Evolutionary conservation across 2,888 invertebrate genomes (phyloP).

Genomic region (Drosophila mulleri): DNA sequence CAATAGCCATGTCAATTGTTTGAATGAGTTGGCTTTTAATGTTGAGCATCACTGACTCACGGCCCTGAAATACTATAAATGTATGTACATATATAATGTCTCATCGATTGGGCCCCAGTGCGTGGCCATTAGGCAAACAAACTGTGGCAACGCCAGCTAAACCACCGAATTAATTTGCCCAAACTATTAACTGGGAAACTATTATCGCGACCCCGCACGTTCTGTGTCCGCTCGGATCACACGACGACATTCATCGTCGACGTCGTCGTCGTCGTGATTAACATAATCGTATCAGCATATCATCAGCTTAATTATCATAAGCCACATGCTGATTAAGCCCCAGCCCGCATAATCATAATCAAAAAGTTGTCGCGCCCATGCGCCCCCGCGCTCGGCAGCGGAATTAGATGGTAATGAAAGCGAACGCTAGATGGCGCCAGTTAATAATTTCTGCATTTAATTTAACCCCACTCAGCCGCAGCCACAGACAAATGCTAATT

Average conservation of each 20-base stretch:
- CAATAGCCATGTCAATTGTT: constrained; percentile 76
- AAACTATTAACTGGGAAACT: constrained; percentile 27
- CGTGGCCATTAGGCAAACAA: constrained; percentile 22
- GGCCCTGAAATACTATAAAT: neutral
- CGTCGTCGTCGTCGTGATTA: constrained; percentile 31
- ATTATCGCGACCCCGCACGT: neutral
- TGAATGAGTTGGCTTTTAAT: constrained; percentile 59
- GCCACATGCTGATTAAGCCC: constrained; percentile 54
- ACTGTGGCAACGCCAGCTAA: constrained; percentile 14
- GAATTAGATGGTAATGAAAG: constrained; percentile 33
- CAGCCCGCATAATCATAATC: constrained; percentile 57
- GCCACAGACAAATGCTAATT: constrained; percentile 29
- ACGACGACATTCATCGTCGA: neutral
- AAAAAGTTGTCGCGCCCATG: constrained; percentile 54
- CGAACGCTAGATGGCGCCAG: constrained; percentile 53
- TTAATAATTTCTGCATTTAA: constrained; percentile 59
- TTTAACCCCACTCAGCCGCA: constrained; percentile 16
- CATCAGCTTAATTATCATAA: constrained; percentile 55
- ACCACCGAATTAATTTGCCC: constrained; percentile 41
- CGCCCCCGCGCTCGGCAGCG: constrained; percentile 9
- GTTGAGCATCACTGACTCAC: constrained; percentile 6
- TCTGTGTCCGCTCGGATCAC: constrained; percentile 8
- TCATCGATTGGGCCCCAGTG: constrained; percentile 1
- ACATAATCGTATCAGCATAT: constrained; percentile 47
- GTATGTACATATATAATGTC: neutral